phyloP scores from a whole-genome alignment of 2,113 vertebrate species.

The Cyanistes caeruleus region DNA sequence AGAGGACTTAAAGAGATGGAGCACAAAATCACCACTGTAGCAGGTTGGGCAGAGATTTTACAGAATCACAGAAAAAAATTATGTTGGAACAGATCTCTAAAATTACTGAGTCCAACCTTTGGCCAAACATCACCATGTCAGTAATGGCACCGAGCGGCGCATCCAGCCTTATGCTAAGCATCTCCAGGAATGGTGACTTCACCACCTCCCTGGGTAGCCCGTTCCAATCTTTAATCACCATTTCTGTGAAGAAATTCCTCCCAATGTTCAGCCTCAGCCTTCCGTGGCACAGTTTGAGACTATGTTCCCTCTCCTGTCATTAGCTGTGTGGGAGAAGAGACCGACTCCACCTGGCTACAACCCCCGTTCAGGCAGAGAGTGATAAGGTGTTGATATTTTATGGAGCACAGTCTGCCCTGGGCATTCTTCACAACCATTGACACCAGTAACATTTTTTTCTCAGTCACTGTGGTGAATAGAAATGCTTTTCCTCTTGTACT shows the following conservation, averaged over 20 bases:
- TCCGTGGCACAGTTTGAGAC: accelerated
- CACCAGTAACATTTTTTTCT: neutral
- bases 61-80: neutral
- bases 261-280: too few relatives aligned
- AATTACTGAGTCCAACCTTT: neutral
- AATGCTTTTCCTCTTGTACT: neutral
- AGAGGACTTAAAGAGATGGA: neutral
- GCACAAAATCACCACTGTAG: accelerated
- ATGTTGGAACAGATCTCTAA: neutral
- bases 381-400: neutral
- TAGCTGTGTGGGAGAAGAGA: neutral
- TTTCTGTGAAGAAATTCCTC: neutral
- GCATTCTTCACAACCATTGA: neutral
- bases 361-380: neutral
- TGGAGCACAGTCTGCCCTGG: neutral
- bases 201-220: neutral
- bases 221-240: too few relatives aligned
- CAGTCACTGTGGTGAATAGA: neutral
- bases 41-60: neutral
- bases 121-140: neutral
- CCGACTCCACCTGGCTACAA: accelerated
- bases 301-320: neutral
- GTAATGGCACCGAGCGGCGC: accelerated
- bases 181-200: too few relatives aligned
- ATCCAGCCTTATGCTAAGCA: neutral